Evolutionary conservation across 1,140 invertebrate species (phyloP), one percentile per base, ranked within the genome.

Genomic region (Trichogramma pretiosum): DNA sequence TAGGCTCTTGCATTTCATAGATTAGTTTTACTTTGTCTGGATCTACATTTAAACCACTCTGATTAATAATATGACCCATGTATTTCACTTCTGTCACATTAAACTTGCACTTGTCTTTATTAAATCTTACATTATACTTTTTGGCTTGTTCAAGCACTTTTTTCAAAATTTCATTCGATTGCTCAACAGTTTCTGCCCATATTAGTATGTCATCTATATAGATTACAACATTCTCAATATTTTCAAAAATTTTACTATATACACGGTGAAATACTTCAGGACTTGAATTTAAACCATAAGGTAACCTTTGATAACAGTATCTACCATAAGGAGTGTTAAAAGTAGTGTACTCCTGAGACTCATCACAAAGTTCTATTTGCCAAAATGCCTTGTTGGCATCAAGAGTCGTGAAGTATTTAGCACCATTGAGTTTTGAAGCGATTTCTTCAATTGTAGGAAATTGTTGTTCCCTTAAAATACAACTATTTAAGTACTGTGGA

Each of bases 371-470:
- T 17, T 52, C 39, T 14, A 71, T 49, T 40, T 64, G 52, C 56
- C 59, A 68, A 57, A 71, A 67, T 13, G 53, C 62, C 22, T 53
- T 45, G 28, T 55, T 41, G 1, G 58, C 57, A 48, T 72, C 67
- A 14, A 69, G 32, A 30, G 50, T 62, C 0, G 56, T 56, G 45
- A 70, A 67, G 18, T 52, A 21, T 28, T 44, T 54, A 16, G 56
- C 38, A 36, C 46, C 48, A 7, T 2, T 33, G 39, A 56, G 28
- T 19, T 56, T 50, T 8, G 50, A 19, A 14, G 59, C 59, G 10
- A 75, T 59, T 53, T 73, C 65, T 14, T 74, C 67, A 35, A 70
- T 46, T 4, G 62, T 72, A 5, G 67, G 67, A 17, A 74, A 49
- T 21, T 61, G 58, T 56, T 63, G 57, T 56, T 65, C 58, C 22